Evolutionary conservation across 2,888 invertebrate genomes (phyloP).

Genomic region (Drosophila antonietae): DNA sequence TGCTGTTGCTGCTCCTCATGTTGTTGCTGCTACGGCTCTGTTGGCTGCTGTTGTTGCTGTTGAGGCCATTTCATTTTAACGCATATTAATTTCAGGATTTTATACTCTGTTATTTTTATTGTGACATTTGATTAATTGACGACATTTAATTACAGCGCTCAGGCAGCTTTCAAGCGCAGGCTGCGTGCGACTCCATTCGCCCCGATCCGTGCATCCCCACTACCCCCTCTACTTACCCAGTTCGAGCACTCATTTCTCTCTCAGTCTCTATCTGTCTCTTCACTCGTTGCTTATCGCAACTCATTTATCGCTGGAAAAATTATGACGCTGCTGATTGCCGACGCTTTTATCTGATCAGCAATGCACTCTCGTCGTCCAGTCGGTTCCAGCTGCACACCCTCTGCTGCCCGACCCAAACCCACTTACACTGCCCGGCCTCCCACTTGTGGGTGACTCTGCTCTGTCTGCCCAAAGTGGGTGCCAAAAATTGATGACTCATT

Average conservation of each 20-base stretch:
- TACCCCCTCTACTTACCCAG: not conserved
- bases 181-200: constrained; percentile 32
- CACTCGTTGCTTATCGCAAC: constrained; percentile 77
- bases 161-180: constrained; percentile 67
- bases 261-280: constrained; percentile 5
- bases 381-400: constrained; percentile 10
- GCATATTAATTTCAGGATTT: constrained; percentile 82
- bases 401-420: constrained; percentile 1
- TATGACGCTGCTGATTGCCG: constrained; percentile 81
- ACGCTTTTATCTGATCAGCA: constrained; percentile 75
- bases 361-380: constrained; percentile 15
- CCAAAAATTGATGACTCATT: constrained; percentile 71
- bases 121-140: constrained; percentile 85
- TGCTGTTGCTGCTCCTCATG: constrained; percentile 54
- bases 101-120: constrained; percentile 80
- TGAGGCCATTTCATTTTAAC: constrained; percentile 80
- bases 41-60: constrained; percentile 56
- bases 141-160: constrained; percentile 84
- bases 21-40: constrained; percentile 32
- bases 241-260: constrained; percentile 28
- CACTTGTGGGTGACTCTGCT: constrained; percentile 65
- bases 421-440: constrained; percentile 3
- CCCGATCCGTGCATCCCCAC: constrained; percentile 10
- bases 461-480: constrained; percentile 37
- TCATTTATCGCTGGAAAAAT: constrained; percentile 84